Conservation (phyloP, 2,888 invertebrate species). For the Chydorus sphaericus region DNA sequence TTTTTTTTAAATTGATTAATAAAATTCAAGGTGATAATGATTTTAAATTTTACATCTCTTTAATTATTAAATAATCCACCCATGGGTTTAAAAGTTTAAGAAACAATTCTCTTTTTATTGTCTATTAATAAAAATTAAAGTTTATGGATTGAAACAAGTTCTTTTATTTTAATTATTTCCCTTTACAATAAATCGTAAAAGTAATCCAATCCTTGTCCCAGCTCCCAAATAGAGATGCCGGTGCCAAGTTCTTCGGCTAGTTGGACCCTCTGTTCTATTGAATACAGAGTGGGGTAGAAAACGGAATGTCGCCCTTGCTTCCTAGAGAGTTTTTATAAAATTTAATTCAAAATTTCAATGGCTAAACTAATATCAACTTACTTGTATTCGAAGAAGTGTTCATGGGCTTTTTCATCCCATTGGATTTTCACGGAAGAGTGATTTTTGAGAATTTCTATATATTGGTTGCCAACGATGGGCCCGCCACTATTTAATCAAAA, state of each 20-base stretch:
- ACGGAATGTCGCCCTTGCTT: slow-evolving; percentile 46
- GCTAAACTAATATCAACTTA: slow-evolving; percentile 41
- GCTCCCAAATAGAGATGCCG: slow-evolving; percentile 84
- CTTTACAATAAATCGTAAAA: slow-evolving; percentile 76
- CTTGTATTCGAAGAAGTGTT: slow-evolving; percentile 76
- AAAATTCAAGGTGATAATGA: too few relatives aligned
- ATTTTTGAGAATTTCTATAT: slow-evolving; percentile 54
- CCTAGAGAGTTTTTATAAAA: background rate
- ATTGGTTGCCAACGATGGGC: slow-evolving; percentile 63
- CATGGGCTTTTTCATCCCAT: slow-evolving; percentile 61
- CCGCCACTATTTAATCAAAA: too few relatives aligned
- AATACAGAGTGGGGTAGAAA: slow-evolving; percentile 78
- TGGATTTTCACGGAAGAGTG: slow-evolving; percentile 53
- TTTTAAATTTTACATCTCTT: background rate
- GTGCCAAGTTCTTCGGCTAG: slow-evolving; percentile 63
- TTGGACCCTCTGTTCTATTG: slow-evolving; percentile 62
- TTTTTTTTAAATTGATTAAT: too few relatives aligned
- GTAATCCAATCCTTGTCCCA: slow-evolving; percentile 90
- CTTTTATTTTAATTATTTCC: background rate
- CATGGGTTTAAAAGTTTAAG: background rate
- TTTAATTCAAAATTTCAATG: slow-evolving; percentile 5
- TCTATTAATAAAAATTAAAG: background rate
- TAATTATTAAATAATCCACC: background rate
- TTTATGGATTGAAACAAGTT: background rate
- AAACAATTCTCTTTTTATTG: background rate